These are phyloP conservation scores for Cromileptes altivelis DNA, from an alignment of 2,113 vertebrate species.

Conservation along the genomic window DNA sequence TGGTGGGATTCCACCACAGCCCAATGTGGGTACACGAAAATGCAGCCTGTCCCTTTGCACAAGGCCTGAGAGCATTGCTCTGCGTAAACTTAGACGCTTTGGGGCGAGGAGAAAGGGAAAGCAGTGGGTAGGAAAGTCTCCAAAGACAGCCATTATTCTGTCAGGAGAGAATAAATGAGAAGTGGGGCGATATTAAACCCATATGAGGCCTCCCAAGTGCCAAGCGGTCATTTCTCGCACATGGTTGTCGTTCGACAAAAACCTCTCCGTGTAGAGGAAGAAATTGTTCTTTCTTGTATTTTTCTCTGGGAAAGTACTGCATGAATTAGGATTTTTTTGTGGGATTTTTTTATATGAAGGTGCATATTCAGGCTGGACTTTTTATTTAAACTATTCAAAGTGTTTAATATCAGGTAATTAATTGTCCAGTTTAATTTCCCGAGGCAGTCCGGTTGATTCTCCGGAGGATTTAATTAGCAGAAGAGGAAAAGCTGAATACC, in stretches of 20 bases:
- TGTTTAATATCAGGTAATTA: conserved; percentile 57
- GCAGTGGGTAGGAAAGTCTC: conserved; percentile 71
- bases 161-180: conserved; percentile 80
- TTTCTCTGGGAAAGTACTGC: conserved; percentile 49
- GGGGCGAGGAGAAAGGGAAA: conserved; percentile 68
- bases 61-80: conserved; percentile 48
- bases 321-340: conserved; percentile 21
- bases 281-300: conserved; percentile 36
- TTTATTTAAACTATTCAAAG: conserved; percentile 30
- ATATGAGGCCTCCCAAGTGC: conserved; percentile 81
- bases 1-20: conserved; percentile 69
- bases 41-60: conserved; percentile 56
- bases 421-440: conserved; percentile 59
- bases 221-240: conserved; percentile 72
- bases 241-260: conserved; percentile 63
- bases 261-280: conserved; percentile 49
- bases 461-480: conserved; percentile 64
- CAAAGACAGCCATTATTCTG: conserved; percentile 80
- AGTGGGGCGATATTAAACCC: conserved; percentile 83
- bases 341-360: neutral
- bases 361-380: conserved; percentile 24
- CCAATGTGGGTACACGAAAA: conserved; percentile 63
- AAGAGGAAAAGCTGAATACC: conserved; percentile 35
- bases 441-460: conserved; percentile 21
- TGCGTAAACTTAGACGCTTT: conserved; percentile 67